Base-by-base conservation (phyloP, 2,888 invertebrate species). In the Hirtodrosophila duncani region DNA sequence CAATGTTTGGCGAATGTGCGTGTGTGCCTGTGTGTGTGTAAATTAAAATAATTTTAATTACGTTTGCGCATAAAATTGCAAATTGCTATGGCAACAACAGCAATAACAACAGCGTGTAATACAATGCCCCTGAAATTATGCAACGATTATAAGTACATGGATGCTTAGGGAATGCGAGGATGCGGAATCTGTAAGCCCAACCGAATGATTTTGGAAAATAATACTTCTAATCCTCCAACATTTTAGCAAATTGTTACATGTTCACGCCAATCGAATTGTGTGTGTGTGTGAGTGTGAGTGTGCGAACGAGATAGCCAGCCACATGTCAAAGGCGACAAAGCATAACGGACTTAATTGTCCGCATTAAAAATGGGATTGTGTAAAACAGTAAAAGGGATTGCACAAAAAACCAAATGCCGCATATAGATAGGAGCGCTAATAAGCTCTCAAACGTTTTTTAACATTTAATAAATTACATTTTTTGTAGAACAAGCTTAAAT, bases 11-110 rank as follows among this genome's bases (percentile, higher is more conserved):
- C 16, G 26, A 8, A 27, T 38, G 31, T 10, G 18, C 31, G 36
- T 21, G 46, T 30, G 27, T 13, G 20, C 13, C 24, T 30, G 20
- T 26, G 42, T 63, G 41, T 50, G 44, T 52, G 53, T 58, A 67
- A 75, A 79, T 69, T 77, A 66, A 72, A 80, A 81, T 81, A 62
- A 75, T 75, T 81, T 74, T 64, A 81, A 79, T 75, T 81, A 81
- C 79, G 75, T 61, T 63, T 50, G 44, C 45, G 52, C 52, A 61
- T 50, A 49, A 75, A 71, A 79, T 61, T 55, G 57, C 45, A 41
- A 67, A 61, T 45, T 41, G 34, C 61, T 52, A 31, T 57, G 43
- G 48, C 50, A n/a, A n/a, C n/a, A n/a, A n/a, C n/a, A n/a, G n/a
- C n/a, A n/a, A n/a, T n/a, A n/a, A n/a, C n/a, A n/a, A n/a, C n/a